These are phyloP conservation scores for Morbakka virulenta DNA, from an alignment of 30 jellyfish, hydroid and myxozoan genomes.

Conservation along the genomic window DNA sequence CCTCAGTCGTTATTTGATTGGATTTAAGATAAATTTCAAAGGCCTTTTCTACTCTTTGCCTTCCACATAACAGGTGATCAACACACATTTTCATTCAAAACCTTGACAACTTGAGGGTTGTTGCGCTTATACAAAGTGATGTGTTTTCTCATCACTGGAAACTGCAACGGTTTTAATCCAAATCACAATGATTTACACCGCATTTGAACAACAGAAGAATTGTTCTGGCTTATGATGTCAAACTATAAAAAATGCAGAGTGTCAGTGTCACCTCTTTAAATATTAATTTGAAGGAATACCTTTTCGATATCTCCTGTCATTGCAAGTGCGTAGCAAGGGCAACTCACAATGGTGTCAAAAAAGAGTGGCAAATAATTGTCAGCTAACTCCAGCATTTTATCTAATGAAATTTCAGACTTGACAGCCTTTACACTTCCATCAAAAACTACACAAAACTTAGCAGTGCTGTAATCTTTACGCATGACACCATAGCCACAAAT, in stretches of 20 bases:
- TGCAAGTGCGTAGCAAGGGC: too few species aligned
- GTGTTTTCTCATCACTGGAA: background rate
- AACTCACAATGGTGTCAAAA: too few species aligned
- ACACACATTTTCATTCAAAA: background rate
- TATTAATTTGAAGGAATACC: constrained; percentile 18
- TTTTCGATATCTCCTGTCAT: constrained; percentile 24
- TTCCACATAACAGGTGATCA: too few species aligned
- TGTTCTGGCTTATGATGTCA: too few species aligned
- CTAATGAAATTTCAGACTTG: background rate
- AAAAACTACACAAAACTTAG: background rate
- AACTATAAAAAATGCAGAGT: constrained; percentile 30
- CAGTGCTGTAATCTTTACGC: background rate
- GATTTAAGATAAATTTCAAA: too few species aligned
- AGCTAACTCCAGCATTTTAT: background rate
- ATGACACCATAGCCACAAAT: background rate
- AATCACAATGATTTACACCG: too few species aligned
- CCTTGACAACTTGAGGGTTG: background rate
- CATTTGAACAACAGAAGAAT: too few species aligned
- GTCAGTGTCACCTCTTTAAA: constrained; percentile 20
- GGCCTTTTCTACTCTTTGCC: too few species aligned
- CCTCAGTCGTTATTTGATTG: too few species aligned
- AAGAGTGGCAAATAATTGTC: too few species aligned
- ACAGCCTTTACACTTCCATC: background rate
- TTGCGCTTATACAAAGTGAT: too few species aligned
- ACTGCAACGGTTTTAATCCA: constrained; percentile 1